phyloP scores from a whole-genome alignment of 2,888 invertebrate species.

The Zele albiditarsus region DNA sequence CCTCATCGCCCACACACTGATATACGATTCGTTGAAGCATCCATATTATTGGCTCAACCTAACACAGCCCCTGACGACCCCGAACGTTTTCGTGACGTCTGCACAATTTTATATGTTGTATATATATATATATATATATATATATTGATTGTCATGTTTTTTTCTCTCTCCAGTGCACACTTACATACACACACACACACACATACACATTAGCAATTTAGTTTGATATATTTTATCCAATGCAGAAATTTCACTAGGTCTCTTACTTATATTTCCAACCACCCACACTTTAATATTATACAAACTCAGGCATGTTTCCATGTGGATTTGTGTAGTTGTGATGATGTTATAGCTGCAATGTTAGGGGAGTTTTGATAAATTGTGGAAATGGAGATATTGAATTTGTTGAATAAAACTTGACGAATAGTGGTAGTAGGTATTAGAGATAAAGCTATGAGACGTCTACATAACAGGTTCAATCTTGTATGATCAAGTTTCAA shows the following conservation, averaged over 20 bases:
- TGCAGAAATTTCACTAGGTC: neutral
- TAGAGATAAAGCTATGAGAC: too few relatives aligned
- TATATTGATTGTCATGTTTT: too few relatives aligned
- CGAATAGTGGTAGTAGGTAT: too few relatives aligned
- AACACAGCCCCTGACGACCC: neutral
- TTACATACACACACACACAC: too few relatives aligned
- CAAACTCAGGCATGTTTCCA: neutral
- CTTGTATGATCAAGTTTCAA: neutral
- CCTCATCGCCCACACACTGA: conserved; percentile 14
- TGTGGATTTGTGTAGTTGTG: neutral
- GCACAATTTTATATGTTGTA: neutral
- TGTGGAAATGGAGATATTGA: too few relatives aligned
- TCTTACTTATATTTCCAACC: neutral
- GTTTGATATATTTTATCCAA: neutral
- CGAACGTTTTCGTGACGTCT: neutral
- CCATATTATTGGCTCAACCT: neutral
- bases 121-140: neutral
- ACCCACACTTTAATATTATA: neutral
- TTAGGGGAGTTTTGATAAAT: too few relatives aligned
- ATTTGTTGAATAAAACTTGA: too few relatives aligned
- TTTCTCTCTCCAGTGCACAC: too few relatives aligned
- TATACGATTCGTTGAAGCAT: neutral
- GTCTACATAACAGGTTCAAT: neutral
- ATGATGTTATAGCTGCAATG: neutral
- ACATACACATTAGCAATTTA: too few relatives aligned